Evolutionary conservation across 2,113 vertebrate genomes (phyloP), one percentile per base, ranked within the genome.

Genomic region (Campylomormyrus tamandua): DNA sequence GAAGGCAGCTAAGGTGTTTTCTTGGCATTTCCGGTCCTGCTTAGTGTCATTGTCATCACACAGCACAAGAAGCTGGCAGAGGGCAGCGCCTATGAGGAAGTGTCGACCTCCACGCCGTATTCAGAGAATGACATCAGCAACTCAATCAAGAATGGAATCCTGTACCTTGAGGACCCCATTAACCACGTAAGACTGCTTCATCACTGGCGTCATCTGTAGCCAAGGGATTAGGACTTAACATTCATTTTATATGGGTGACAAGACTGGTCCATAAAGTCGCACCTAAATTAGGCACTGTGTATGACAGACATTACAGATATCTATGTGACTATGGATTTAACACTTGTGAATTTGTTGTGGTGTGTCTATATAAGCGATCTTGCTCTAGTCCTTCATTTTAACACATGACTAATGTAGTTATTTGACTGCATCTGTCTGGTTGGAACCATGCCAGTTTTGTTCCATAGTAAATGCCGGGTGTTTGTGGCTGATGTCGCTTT

Each of bases 1-100:
- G 31, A 5, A 77, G 31, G 83, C 19, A 1, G 35, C 80, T 46
- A 21, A 2, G 45, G 7, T 48, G 39, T 58, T 56, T 52, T 17
- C 15, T 11, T 1, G 35, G 31, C 83, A 19, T 58, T 50, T 83
- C 17, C 45, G 19, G n/a, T 80, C 48, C 19, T 70, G 2, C 19
- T 77, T 7, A 4, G 35, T 52, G 42, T 24, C 15, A 39, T 77
- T 87, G 52, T 88, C 21, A 6, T 87, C 89, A 15, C 90, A 7
- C 92, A 99, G 98, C 98, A 99, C 96, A 99, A 99, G 96, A 99
- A 99, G 94, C 96, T 99, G 52, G 98, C 98, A 0, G 98, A 99
- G 91, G 98, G 98, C 92, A 99, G 98, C 15, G 97, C 98, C 84
- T 99, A 99, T 0, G 98, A 99, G 91, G 98, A 99, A 91, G 96